These are phyloP conservation scores for Psittacara wagleri DNA, from an alignment of 2,113 vertebrate species.

Conservation along the genomic window DNA sequence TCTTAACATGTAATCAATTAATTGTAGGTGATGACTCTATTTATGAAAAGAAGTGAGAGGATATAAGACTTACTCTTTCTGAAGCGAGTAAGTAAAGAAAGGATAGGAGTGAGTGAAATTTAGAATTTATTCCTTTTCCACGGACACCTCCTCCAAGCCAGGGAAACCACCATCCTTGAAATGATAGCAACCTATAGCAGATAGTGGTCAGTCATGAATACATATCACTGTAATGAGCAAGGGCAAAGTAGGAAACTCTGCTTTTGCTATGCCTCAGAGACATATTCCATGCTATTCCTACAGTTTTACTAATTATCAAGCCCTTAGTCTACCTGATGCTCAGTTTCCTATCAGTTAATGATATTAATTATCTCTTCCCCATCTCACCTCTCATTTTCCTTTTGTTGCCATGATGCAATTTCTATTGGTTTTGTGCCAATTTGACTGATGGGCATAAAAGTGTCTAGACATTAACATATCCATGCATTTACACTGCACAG, in stretches of 20 bases:
- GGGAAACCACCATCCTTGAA: neutral
- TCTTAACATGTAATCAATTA: neutral
- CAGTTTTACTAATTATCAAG: neutral
- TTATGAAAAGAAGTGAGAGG: neutral
- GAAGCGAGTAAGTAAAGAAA: constrained; percentile 3
- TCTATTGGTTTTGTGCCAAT: neutral
- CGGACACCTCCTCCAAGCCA: neutral
- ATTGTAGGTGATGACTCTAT: neutral
- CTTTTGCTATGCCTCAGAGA: neutral
- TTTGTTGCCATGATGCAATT: neutral
- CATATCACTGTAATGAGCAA: neutral
- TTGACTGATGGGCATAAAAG: neutral
- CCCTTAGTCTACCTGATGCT: neutral
- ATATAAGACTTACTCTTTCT: neutral
- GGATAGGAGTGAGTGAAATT: neutral
- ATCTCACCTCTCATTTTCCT: neutral
- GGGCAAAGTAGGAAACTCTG: neutral
- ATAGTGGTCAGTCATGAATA: neutral
- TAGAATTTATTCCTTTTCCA: neutral
- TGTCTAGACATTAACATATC: neutral
- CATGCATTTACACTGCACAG: neutral
- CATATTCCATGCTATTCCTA: neutral
- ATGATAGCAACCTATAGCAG: neutral
- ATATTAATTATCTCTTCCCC: neutral
- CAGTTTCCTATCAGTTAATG: neutral